Conservation (phyloP, 2,113 vertebrate species). For the Tachuris rubrigastra region DNA sequence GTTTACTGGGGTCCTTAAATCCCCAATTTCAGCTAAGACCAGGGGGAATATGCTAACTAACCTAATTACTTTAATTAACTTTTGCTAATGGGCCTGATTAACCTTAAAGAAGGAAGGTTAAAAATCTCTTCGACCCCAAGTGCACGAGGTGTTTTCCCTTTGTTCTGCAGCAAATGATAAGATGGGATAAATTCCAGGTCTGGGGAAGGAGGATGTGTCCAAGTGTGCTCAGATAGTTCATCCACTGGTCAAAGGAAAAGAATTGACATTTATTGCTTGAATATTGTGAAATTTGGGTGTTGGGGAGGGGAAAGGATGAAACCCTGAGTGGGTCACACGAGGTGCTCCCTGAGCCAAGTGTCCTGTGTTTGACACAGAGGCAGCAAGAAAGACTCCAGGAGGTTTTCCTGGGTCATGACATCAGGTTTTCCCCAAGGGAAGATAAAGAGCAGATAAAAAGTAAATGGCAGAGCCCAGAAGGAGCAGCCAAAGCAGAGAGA, state of each 20-base stretch:
- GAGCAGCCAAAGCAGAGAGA: background rate
- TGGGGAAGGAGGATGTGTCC: background rate
- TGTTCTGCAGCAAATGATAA: background rate
- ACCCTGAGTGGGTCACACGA: background rate
- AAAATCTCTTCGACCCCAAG: background rate
- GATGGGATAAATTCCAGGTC: background rate
- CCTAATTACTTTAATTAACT: constrained; percentile 47
- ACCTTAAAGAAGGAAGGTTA: constrained; percentile 43
- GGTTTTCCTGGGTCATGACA: background rate
- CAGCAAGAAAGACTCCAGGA: background rate
- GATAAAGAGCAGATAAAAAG: background rate
- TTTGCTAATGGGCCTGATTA: constrained; percentile 46
- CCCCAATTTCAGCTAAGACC: background rate
- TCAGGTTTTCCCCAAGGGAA: background rate
- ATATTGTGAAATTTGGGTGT: background rate
- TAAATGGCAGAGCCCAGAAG: background rate
- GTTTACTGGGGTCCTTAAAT: background rate
- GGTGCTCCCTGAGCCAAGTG: background rate
- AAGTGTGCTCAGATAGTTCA: accelerated
- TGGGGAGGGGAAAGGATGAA: background rate
- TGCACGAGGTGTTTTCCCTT: background rate
- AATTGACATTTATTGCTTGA: background rate
- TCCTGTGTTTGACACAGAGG: background rate
- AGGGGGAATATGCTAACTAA: background rate
- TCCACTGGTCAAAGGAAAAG: accelerated